Percentiles rank a stretch among this genome's conserved stretches.
These are phyloP conservation scores for Beris morrisii DNA, from an alignment of 2,888 invertebrate genomes.

Conservation along the genomic window DNA sequence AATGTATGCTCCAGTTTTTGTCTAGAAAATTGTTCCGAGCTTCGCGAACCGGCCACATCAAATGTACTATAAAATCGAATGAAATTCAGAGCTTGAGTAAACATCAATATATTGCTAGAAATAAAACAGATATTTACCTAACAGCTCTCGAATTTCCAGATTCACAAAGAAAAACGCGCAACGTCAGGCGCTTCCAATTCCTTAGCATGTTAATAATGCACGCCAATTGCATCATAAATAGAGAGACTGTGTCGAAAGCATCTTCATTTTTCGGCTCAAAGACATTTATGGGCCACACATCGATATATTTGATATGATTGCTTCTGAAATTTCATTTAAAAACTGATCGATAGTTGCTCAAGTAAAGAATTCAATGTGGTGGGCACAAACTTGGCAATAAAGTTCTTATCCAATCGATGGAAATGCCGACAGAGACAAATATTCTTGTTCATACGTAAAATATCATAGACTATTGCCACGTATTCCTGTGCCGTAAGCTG, in stretches of 20 bases:
- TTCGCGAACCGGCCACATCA: slow-evolving; percentile 49
- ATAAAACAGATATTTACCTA: slow-evolving; percentile 10
- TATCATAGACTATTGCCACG: slow-evolving; percentile 83
- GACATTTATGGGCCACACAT: slow-evolving; percentile 97
- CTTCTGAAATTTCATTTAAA: slow-evolving; percentile 43
- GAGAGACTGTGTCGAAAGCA: slow-evolving; percentile 85
- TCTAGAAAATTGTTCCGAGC: slow-evolving; percentile 18
- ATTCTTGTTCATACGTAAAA: slow-evolving; percentile 91
- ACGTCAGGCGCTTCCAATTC: slow-evolving; percentile 81
- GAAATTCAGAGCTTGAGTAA: neutral
- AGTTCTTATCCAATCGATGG: slow-evolving; percentile 76
- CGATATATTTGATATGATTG: slow-evolving; percentile 75
- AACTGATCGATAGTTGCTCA: slow-evolving; percentile 14
- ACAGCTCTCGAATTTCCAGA: slow-evolving; percentile 46
- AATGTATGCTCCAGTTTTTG: slow-evolving; percentile 69
- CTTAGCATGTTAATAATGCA: slow-evolving; percentile 92
- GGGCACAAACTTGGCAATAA: slow-evolving; percentile 66
- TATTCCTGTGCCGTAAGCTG: slow-evolving; percentile 66
- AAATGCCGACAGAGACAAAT: slow-evolving; percentile 92
- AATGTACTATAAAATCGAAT: slow-evolving; percentile 45
- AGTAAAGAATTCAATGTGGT: slow-evolving; percentile 15
- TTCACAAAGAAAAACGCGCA: slow-evolving; percentile 85
- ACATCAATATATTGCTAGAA: neutral
- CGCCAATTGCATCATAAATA: slow-evolving; percentile 95
- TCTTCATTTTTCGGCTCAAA: slow-evolving; percentile 75